Base-by-base conservation (phyloP, 2,113 vertebrate species). In the Hipposideros armiger region DNA sequence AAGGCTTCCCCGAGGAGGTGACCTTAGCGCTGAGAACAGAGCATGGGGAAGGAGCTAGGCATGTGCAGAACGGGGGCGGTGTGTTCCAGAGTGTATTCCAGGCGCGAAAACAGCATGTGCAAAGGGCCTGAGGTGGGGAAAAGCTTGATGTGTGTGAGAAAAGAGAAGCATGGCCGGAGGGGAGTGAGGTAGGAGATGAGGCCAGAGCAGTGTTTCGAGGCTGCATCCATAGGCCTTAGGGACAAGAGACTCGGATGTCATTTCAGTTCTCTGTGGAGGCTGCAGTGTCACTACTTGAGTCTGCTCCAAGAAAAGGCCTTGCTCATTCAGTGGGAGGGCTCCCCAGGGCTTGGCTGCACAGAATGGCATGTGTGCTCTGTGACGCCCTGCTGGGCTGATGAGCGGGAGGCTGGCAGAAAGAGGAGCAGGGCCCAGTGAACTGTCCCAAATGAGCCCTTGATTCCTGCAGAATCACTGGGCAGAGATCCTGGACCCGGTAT, bases 21-120 rank as follows among this genome's bases (percentile, higher is more conserved):
- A 74, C 15, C 28, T 80, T 45, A 64, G 13, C 58, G 62, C 36
- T 50, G 84, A 42, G 60, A 13, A 60, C 42, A 42, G 91, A 24
- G 58, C 0, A 7, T 36, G 4, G 26, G 30, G 45, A n/a, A 90
- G 87, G 56, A 50, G 85, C 9, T 5, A 28, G 62, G 30, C 24
- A 8, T 4, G 19, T 11, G 60, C 26, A 54, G 83, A 40, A 73
- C 0, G 0, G 14, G 20, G 66, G 2, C 67, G 32, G 52, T 2
- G 22, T 80, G 73, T 26, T 67, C 40, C n/a, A n/a, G n/a, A 36
- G 52, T 2, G 22, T 80, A 67, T 26, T 67, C 40, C n/a, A n/a
- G n/a, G 52, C 6, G 52, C 2, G 28, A n/a, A n/a, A 22, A 5
- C 20, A 30, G 45, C n/a, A 50, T 0, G 6, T 80, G n/a, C 66